A percentile compares a stretch with the other conserved stretches of the same genome.
phyloP scores from a whole-genome alignment of 1,140 invertebrate species.

The Gerris buenoi region DNA sequence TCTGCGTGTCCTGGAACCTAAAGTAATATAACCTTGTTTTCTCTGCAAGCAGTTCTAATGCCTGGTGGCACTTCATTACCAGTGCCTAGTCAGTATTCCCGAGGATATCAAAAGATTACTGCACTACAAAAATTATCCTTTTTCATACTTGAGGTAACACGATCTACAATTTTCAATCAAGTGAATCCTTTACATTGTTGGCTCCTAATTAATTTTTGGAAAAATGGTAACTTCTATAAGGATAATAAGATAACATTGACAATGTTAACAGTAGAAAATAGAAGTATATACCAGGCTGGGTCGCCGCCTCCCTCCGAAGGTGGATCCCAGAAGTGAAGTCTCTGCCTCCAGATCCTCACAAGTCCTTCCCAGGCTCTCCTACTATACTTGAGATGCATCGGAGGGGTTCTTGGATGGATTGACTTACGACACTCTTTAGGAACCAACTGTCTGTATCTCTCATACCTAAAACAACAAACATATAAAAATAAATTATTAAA shows the following conservation, averaged over 20 bases:
- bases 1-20: too few species aligned
- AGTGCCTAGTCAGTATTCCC: too few species aligned
- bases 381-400: constrained; percentile 73
- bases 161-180: background rate
- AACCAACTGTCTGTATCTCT: constrained; percentile 53
- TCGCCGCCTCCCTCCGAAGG: constrained; percentile 27
- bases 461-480: too few species aligned
- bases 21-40: too few species aligned
- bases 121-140: too few species aligned
- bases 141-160: too few species aligned
- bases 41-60: too few species aligned
- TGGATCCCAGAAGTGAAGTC: constrained; percentile 69
- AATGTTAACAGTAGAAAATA: background rate
- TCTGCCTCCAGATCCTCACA: constrained; percentile 70
- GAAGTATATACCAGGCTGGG: background rate
- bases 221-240: too few species aligned
- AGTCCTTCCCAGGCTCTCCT: constrained; percentile 77
- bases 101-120: too few species aligned
- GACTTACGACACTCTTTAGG: constrained; percentile 50
- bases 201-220: background rate
- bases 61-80: too few species aligned
- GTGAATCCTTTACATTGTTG: background rate
- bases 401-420: constrained; percentile 71
- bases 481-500: too few species aligned
- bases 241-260: too few species aligned